Evolutionary conservation across 2,797 vertebrate genomes (phyloP).

Genomic region (Peromyscus nudipes): DNA sequence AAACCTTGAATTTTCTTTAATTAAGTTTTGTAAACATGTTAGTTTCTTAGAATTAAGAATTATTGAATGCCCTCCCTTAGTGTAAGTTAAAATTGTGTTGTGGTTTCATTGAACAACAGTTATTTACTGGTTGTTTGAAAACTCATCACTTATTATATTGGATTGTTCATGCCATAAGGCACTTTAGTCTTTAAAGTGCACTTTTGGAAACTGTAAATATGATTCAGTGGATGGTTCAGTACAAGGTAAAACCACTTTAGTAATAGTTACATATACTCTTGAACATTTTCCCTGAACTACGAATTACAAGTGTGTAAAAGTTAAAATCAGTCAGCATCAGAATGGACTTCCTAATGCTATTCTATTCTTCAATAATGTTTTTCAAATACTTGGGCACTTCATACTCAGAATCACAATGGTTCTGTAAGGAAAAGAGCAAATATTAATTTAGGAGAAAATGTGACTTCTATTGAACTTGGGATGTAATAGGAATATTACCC

Average conservation of each 20-base stretch:
- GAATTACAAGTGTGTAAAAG: background rate
- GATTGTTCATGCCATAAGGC: background rate
- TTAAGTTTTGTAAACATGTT: constrained; percentile 30
- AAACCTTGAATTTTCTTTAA: background rate
- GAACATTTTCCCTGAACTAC: background rate
- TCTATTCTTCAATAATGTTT: constrained; percentile 21
- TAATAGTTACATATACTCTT: background rate
- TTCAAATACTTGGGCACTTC: background rate
- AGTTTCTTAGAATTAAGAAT: background rate
- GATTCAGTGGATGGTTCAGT: background rate
- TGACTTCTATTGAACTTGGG: background rate
- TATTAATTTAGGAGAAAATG: background rate
- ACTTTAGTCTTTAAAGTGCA: background rate
- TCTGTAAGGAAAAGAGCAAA: background rate
- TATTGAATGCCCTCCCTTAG: background rate
- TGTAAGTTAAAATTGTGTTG: background rate
- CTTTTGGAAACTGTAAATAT: constrained; percentile 1
- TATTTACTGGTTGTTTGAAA: background rate
- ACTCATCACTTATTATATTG: constrained; percentile 26
- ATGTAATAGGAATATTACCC: background rate
- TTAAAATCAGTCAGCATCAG: background rate
- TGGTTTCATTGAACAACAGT: constrained; percentile 8
- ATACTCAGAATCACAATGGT: constrained; percentile 12
- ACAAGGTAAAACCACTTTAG: background rate
- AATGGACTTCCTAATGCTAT: background rate